Evolutionary conservation across 2,797 vertebrate species (phyloP), one percentile per base, ranked within the genome.

Genomic region (Crypturellus tataupa): DNA sequence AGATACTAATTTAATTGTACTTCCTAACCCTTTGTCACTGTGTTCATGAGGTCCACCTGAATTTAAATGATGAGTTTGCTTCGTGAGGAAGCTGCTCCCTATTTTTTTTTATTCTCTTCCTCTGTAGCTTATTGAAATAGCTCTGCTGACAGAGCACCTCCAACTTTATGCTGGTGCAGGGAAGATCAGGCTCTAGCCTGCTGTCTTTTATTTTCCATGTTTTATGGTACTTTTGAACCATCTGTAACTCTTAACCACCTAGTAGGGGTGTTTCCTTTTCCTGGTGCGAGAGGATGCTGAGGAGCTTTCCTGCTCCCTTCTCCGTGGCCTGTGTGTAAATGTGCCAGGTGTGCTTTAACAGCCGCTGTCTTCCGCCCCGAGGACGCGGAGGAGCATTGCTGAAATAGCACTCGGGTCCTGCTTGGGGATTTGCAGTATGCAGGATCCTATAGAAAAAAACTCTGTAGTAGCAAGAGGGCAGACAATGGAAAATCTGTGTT

Each of bases 11-110:
- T 62, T 65, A 25, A 5, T 72, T 82, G 10, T 49, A 85, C 56
- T 35, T 92, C 13, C 53, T 69, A 15, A 7, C 20, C 19, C 13
- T 80, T 24, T 56, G 5, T 77, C 49, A 69, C 33, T 67, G 21
- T 77, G 6, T 87, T 40, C 11, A 62, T 65, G 23, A 58, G 56
- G 24, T 80, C n/a, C 29, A 64, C 0, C 21, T 89, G 56, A 75
- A 70, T 77, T 63, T 64, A 37, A 59, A 25, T 46, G n/a, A 65
- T 56, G 19, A 10, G 20, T 3, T 11, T 29, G 19, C 9, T 3
- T 2, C 4, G 27, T 4, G 17, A 11, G 1, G 4, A 1, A 1
- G 7, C 24, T 89, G 29, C 9, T n/a, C 23, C 6, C 23, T 23
- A 8, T 24, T 33, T 46, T 46, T 47, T 31, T 24, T 51, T 51